Evolutionary conservation across 1,140 invertebrate species (phyloP), one percentile per base, ranked within the genome.

Genomic region (Lithobius niger): DNA sequence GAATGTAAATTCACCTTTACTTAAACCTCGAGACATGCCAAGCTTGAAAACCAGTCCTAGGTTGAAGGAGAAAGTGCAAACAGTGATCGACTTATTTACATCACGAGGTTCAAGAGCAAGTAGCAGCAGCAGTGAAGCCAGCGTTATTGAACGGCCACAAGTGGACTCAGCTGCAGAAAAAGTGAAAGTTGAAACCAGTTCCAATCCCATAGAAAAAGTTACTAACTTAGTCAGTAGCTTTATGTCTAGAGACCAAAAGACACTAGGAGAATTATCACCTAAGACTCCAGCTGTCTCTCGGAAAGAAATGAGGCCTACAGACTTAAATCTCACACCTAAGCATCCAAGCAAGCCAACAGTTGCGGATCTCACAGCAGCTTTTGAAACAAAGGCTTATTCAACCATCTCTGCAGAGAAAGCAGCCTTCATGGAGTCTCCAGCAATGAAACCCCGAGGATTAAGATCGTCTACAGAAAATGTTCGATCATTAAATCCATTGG

Each of bases 81-180:
- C n/a, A n/a, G 10, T 36, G 31, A 36, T 10, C 31, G n/a, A 36
- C 10, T 10, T 10, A 36, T 10, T 10, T 36, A 10, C 10, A 36
- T 36, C n/a, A 36, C n/a, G 10, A 36, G 31, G n/a, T 36, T 36
- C 31, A 36, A 36, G 10, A n/a, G 31, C 31, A 10, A 36, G 44
- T 22, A 47, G 44, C 19, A 47, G 44, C 44, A 47, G 44, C 19
- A 47, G 44, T 47, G 15, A 47, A 22, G 22, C 44, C 15, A 47
- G 44, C 22, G 22, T 47, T 21, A 21, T 10, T 47, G 15, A 36
- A 10, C n/a, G n/a, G n/a, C n/a, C 31, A 18, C 31, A 40, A 40
- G 10, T 18, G 31, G 18, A 18, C 18, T 18, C 10, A 40, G 31
- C 18, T 18, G 10, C 31, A 13, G 18, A 40, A 40, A 10, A 13